Conservation (phyloP, 2,113 vertebrate species). For the Hyaena hyaena region DNA sequence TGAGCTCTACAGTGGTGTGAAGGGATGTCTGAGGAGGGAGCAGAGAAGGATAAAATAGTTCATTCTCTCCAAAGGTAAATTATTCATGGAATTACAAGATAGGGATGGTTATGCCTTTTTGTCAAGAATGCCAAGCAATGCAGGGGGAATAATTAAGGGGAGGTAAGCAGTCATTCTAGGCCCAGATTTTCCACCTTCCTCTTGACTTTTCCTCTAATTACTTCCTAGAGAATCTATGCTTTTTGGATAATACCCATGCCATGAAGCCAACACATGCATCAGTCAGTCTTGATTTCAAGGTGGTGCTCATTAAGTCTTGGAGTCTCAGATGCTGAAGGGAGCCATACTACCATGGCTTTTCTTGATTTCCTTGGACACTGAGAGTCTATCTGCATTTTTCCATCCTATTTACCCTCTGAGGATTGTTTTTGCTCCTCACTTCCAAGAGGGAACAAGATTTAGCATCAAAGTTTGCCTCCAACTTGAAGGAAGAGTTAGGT, state of each 20-base stretch:
- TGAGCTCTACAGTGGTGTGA: rapidly evolving
- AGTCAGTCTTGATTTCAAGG: background rate
- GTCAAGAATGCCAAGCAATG: background rate
- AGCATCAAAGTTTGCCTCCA: background rate
- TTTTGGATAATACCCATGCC: background rate
- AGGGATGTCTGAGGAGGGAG: background rate
- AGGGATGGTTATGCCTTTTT: background rate
- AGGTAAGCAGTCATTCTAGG: background rate
- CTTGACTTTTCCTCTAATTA: background rate
- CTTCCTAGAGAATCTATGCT: background rate
- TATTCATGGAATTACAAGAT: background rate
- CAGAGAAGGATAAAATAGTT: background rate
- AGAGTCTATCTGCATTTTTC: background rate
- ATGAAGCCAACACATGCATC: background rate
- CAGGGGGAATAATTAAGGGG: background rate
- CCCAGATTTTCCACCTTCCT: background rate
- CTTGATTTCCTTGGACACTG: background rate
- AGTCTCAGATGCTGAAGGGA: background rate
- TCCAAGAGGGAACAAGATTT: background rate
- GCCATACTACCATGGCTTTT: background rate
- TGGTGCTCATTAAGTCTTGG: background rate
- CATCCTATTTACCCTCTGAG: background rate
- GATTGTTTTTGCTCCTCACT: background rate
- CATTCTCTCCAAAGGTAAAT: background rate
- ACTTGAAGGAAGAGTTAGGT: background rate